phyloP scores from a whole-genome alignment of 2,888 invertebrate genomes.

The Chalcosyrphus nemorum region DNA sequence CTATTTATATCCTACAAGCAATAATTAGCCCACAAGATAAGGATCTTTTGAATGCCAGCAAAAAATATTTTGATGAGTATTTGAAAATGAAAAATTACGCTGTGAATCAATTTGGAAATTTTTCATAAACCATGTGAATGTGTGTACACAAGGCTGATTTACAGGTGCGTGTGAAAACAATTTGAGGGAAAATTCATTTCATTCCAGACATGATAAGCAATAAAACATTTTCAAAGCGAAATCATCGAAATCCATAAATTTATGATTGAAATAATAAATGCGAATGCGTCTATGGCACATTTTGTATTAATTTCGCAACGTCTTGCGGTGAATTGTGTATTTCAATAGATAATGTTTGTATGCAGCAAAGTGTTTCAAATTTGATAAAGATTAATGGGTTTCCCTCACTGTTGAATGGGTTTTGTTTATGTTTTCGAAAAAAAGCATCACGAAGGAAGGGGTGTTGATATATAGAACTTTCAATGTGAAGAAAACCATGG shows the following conservation, averaged over 20 bases:
- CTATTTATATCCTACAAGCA: no score
- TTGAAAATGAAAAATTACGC: conserved; percentile 23
- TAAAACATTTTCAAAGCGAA: background rate
- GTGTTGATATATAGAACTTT: no score
- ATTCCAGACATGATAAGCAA: conserved; percentile 9
- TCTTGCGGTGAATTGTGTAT: background rate
- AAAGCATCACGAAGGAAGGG: background rate
- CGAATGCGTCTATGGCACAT: background rate
- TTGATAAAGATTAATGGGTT: background rate
- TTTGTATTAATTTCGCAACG: background rate
- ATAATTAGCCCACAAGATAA: no score
- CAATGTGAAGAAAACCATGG: no score
- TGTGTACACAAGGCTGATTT: background rate
- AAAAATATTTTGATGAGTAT: background rate
- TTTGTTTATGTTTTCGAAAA: background rate
- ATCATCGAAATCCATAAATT: conserved; percentile 12
- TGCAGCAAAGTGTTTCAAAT: background rate
- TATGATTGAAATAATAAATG: conserved; percentile 10
- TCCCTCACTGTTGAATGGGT: background rate
- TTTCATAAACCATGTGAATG: conserved; percentile 2
- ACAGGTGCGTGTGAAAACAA: conserved; percentile 6
- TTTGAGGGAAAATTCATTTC: conserved; percentile 1
- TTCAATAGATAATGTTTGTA: conserved; percentile 6
- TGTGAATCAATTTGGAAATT: conserved; percentile 11
- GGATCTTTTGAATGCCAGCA: no score